phyloP scores from a whole-genome alignment of 2,113 vertebrate genomes.

The Corvus moneduloides region DNA sequence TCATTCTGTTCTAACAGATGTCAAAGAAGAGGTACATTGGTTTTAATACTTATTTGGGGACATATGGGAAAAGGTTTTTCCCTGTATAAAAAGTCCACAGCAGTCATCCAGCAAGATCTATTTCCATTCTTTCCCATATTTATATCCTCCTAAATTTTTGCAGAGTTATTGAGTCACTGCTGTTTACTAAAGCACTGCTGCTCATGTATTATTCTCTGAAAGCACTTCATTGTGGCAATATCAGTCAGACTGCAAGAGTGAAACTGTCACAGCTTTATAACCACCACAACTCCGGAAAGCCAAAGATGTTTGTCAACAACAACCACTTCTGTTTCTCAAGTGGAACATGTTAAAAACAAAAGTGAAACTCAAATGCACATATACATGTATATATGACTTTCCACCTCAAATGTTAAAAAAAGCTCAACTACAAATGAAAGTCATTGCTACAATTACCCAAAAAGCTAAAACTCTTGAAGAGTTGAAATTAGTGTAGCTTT shows the following conservation, averaged over 20 bases:
- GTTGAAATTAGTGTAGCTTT: background rate
- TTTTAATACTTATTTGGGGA: conserved; percentile 74
- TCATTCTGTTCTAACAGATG: conserved; percentile 77
- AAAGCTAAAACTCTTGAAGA: background rate
- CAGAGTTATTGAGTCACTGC: conserved; percentile 22
- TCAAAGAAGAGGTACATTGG: conserved; percentile 78
- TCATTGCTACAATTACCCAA: background rate
- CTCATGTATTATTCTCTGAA: background rate
- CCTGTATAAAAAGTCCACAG: conserved; percentile 27
- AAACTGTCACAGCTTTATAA: conserved; percentile 1
- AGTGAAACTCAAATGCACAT: background rate
- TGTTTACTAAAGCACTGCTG: conserved; percentile 27
- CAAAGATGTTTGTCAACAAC: background rate
- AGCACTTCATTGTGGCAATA: background rate
- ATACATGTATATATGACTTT: background rate
- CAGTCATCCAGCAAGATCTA: conserved; percentile 18
- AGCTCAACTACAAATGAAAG: background rate
- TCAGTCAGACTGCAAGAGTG: background rate
- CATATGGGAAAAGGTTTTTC: conserved; percentile 48
- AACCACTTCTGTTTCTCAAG: background rate
- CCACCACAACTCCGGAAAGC: background rate
- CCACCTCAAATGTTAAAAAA: background rate
- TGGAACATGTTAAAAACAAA: background rate
- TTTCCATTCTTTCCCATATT: conserved; percentile 23
- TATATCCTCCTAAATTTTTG: conserved; percentile 54